Percentiles rank a stretch among this genome's conserved stretches.
Evolutionary conservation across 1,140 invertebrate genomes (phyloP).

Genomic region (Stegodyphus mimosarum): DNA sequence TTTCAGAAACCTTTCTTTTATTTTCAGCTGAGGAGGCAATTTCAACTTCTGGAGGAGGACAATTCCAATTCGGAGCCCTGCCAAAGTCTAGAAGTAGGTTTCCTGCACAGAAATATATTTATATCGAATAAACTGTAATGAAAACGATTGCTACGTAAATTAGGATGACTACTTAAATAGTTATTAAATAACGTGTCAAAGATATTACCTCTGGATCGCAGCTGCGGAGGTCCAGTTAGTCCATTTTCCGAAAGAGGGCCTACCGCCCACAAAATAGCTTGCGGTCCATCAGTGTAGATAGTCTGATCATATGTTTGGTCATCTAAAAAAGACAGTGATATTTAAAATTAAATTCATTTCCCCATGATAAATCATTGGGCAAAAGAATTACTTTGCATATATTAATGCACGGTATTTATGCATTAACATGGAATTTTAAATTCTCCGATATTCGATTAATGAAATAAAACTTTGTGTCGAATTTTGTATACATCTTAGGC

Average conservation of each 20-base stretch:
- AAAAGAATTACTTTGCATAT: no score
- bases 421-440: no score
- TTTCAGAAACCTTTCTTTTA: not conserved
- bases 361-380: not conserved
- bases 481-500: no score
- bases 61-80: slow-evolving; percentile 89
- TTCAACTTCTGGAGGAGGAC: slow-evolving; percentile 71
- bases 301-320: slow-evolving; percentile 66
- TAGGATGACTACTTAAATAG: no score
- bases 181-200: no score
- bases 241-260: slow-evolving; percentile 84
- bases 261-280: slow-evolving; percentile 89
- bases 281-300: slow-evolving; percentile 79
- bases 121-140: not conserved
- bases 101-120: slow-evolving; percentile 66
- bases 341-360: not conserved
- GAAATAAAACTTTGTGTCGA: no score
- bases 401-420: no score
- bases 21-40: not conserved
- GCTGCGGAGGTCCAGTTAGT: slow-evolving; percentile 84
- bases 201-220: slow-evolving; percentile 67
- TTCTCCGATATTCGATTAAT: no score
- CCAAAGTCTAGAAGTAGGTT: slow-evolving; percentile 87
- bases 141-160: no score
- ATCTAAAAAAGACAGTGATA: slow-evolving; percentile 18